Percentiles rank a stretch among this genome's conserved stretches.
Evolutionary conservation across 2,797 vertebrate genomes (phyloP).

Genomic region (Hyperoplus immaculatus): DNA sequence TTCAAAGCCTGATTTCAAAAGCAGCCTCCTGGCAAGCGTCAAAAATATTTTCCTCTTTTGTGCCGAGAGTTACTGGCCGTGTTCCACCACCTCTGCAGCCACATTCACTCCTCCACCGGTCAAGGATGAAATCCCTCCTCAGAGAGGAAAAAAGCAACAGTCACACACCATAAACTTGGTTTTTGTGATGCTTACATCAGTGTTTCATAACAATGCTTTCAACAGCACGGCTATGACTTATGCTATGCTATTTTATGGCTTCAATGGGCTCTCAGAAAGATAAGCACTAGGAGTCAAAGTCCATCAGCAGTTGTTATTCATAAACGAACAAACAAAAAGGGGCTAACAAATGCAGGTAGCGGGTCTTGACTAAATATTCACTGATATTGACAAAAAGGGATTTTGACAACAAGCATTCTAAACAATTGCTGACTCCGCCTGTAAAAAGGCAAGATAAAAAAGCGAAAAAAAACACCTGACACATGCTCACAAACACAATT

Average conservation of each 20-base stretch:
- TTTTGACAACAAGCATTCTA: too few species aligned
- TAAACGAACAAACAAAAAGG: not conserved
- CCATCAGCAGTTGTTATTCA: not conserved
- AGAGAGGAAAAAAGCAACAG: constrained; percentile 49
- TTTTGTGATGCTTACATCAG: constrained; percentile 32
- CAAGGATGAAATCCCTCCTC: constrained; percentile 65
- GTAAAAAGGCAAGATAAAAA: too few species aligned
- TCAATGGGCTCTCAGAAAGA: constrained; percentile 1
- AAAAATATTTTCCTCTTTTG: constrained; percentile 64
- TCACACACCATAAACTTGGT: constrained; percentile 30
- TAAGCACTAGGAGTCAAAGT: not conserved
- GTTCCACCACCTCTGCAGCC: constrained; percentile 65
- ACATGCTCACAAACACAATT: constrained; percentile 37
- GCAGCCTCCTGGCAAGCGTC: constrained; percentile 43
- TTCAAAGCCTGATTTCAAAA: constrained; percentile 41
- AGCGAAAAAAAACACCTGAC: constrained; percentile 3
- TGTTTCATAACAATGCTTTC: constrained; percentile 51
- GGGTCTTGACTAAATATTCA: not conserved
- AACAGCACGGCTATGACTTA: not conserved
- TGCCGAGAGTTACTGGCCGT: constrained; percentile 60
- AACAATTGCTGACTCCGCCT: too few species aligned
- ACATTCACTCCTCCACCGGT: constrained; percentile 68
- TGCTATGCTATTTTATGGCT: not conserved
- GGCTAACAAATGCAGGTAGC: too few species aligned
- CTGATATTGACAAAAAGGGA: too few species aligned